Conservation (phyloP, 2,888 invertebrate genomes). For the Nephrotoma guestfalica region DNA sequence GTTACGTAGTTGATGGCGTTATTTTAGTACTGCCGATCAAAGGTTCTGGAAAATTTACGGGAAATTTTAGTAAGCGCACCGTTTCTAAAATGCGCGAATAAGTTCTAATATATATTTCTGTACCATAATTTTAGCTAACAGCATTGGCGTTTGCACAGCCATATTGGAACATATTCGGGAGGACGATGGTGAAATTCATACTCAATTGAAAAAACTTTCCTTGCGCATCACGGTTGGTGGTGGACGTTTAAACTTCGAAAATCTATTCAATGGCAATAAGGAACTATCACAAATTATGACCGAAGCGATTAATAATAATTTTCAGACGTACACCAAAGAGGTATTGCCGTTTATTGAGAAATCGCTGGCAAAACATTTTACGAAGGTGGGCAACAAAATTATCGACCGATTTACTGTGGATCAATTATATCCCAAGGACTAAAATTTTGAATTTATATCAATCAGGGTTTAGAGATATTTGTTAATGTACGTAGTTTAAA, state of each 20-base stretch:
- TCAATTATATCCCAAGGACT: constrained; percentile 34
- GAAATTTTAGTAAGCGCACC: constrained; percentile 36
- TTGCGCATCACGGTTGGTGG: constrained; percentile 35
- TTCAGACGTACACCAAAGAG: constrained; percentile 36
- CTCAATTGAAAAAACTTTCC: constrained; percentile 31
- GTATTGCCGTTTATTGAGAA: constrained; percentile 38
- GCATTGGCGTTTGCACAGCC: constrained; percentile 22
- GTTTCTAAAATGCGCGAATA: background rate
- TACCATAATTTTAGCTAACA: constrained; percentile 25
- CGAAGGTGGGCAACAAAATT: constrained; percentile 35
- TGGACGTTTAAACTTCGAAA: constrained; percentile 34
- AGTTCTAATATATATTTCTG: background rate
- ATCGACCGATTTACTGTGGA: constrained; percentile 33
- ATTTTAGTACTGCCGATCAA: constrained; percentile 37
- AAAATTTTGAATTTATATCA: background rate
- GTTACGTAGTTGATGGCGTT: constrained; percentile 38
- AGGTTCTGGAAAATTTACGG: constrained; percentile 37
- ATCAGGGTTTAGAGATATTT: background rate
- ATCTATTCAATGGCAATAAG: constrained; percentile 39
- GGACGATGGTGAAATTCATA: constrained; percentile 29
- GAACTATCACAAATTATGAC: constrained; percentile 38
- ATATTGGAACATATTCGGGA: constrained; percentile 18
- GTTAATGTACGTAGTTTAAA: too few species aligned
- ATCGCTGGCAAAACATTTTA: constrained; percentile 32
- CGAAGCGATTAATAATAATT: constrained; percentile 39